Evolutionary conservation across 2,797 vertebrate species (phyloP), one percentile per base, ranked within the genome.

Genomic region (Anisognathus igniventris): DNA sequence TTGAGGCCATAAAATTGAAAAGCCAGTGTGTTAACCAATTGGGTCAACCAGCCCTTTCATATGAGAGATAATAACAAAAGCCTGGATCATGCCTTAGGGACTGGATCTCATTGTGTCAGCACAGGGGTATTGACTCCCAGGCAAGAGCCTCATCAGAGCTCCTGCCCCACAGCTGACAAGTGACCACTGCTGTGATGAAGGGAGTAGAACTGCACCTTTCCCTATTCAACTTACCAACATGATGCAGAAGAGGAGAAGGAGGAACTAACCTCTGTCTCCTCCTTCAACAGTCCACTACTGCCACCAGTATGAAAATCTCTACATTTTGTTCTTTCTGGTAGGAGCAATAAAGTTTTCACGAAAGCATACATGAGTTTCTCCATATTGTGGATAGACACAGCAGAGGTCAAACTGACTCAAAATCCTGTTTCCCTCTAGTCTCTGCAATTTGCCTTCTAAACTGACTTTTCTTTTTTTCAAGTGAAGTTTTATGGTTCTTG

Each of bases 11-110:
- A 88, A 88, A 82, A 94, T 45, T 85, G 79, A 91, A 96, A 94
- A 93, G 61, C 65, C 93, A 94, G 85, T 86, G 76, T 45, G 44
- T 89, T 92, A 93, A 84, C 91, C 95, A 95, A 93, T 64, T 96
- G 92, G 94, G 92, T 96, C 93, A 96, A 89, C 87, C 9, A 87
- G 50, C 27, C 53, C 47, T 57, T 95, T 93, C 58, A 78, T 80
- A 94, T 33, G 90, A 48, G 62, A 83, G 79, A 96, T 67, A 86
- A 80, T 73, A 95, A 93, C 62, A 94, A 92, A 93, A 89, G 85
- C 73, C 66, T 75, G 58, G 90, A 88, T 78, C 33, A 4, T 56
- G 92, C 93, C 92, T 90, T 60, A 56, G 93, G 91, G 86, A 72
- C 30, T 60, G 58, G 82, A 66, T 72, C 78, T 93, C 61, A 72